These are phyloP conservation scores for Argyresthia albistria DNA, from an alignment of 2,888 invertebrate genomes.

Conservation along the genomic window DNA sequence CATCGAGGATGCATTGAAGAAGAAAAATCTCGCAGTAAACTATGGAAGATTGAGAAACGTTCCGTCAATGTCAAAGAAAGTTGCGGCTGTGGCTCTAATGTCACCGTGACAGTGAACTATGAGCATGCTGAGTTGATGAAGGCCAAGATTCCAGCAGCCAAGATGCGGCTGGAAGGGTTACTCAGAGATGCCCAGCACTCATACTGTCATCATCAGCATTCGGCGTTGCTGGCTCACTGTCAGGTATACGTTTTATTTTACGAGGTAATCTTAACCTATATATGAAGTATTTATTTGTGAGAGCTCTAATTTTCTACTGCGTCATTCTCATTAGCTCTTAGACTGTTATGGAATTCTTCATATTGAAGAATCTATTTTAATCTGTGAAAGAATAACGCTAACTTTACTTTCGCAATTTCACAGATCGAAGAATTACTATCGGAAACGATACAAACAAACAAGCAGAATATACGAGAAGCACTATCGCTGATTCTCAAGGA, in stretches of 20 bases:
- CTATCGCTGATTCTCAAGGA: constrained; percentile 38
- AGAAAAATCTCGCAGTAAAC: constrained; percentile 27
- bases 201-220: constrained; percentile 54
- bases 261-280: no score
- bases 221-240: constrained; percentile 43
- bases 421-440: constrained; percentile 53
- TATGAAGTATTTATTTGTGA: no score
- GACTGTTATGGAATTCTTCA: no score
- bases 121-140: constrained; percentile 41
- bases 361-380: no score
- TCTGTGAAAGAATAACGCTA: no score
- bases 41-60: constrained; percentile 48
- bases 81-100: constrained; percentile 37
- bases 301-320: no score
- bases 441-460: constrained; percentile 32
- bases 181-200: constrained; percentile 47
- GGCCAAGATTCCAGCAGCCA: constrained; percentile 40
- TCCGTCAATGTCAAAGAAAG: constrained; percentile 21
- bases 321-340: no score
- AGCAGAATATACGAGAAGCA: constrained; percentile 40
- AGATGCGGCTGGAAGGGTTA: constrained; percentile 38
- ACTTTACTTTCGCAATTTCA: constrained; percentile 5
- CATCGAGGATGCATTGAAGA: constrained; percentile 35
- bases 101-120: constrained; percentile 29
- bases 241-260: constrained; percentile 27